Percentiles rank a stretch among this genome's conserved stretches.
phyloP scores from a whole-genome alignment of 1,140 invertebrate species.

The Camponotus pennsylvanicus region DNA sequence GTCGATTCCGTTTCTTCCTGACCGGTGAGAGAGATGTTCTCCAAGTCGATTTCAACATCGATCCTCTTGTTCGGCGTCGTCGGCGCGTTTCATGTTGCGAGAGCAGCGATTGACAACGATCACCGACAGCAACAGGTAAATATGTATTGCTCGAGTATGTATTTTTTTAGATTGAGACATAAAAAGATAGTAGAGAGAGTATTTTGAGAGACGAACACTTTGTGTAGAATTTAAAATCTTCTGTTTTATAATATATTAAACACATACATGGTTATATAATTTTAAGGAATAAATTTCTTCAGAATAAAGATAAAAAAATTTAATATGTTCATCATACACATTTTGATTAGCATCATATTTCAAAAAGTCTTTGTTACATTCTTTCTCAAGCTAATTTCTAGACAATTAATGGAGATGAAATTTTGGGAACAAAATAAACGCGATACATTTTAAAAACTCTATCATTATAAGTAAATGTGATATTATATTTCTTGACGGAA shows the following conservation, averaged over 20 bases:
- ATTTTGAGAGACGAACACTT: neutral
- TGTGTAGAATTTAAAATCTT: neutral
- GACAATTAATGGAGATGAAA: neutral
- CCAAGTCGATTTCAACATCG: slow-evolving; percentile 17
- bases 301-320: neutral
- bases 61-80: slow-evolving; percentile 13
- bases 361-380: neutral
- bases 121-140: slow-evolving; percentile 71
- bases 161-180: neutral
- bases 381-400: neutral
- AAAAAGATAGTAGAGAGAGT: neutral
- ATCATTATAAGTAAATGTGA: neutral
- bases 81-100: slow-evolving; percentile 24
- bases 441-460: neutral
- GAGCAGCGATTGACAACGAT: slow-evolving; percentile 57
- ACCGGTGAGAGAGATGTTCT: slow-evolving; percentile 30
- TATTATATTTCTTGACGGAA: neutral
- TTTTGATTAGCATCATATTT: neutral
- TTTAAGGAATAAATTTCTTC: neutral
- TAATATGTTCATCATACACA: neutral
- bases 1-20: neutral
- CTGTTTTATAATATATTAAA: neutral
- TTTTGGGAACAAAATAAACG: neutral
- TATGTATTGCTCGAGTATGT: neutral
- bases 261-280: neutral